Evolutionary conservation across 2,797 vertebrate species (phyloP), one percentile per base, ranked within the genome.

Genomic region (Premnoplex brunnescens): DNA sequence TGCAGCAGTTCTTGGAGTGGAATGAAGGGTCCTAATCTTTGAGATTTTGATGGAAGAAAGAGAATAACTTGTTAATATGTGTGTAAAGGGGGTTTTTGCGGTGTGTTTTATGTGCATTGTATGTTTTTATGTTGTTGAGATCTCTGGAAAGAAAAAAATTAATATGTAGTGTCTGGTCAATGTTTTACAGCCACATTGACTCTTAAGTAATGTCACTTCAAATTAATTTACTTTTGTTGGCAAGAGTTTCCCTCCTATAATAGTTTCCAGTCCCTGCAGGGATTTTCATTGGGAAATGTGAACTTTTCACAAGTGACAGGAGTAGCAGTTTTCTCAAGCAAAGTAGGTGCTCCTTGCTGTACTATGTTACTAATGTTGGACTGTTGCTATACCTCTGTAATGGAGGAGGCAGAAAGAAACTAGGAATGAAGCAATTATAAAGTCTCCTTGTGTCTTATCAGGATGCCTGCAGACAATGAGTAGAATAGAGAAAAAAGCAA

Each of bases 341-440:
- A 48, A 80, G 63, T 78, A 34, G 27, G 18, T 24, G 6, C n/a
- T 78, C 26, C 20, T 32, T 73, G 39, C 27, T 87, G 21, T 46
- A 22, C 14, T 39, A 0, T 36, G 6, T 55, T 75, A 19, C n/a
- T 78, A 2, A 26, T 0, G 14, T 28, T 78, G n/a, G 7, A 26
- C 37, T 51, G 11, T 41, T 68, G 14, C 75, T 85, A 24, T 10
- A 37, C 23, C 8, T 86, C 15, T 59, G 0, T 58, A 73, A 41
- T 20, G 34, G 13, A 63, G 17, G 32, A 79, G 17, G 6, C 19
- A 59, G 10, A 60, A 78, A 54, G 12, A 73, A 85, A 26, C 22
- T 9, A 59, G 54, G 43, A 87, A 62, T 23, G 9, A 76, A 88
- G n/a, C 0, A 6, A 69, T 32, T 85, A 22, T 6, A 16, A 52